Evolutionary conservation across 2,888 invertebrate species (phyloP).

Genomic region (Tachina lurida): DNA sequence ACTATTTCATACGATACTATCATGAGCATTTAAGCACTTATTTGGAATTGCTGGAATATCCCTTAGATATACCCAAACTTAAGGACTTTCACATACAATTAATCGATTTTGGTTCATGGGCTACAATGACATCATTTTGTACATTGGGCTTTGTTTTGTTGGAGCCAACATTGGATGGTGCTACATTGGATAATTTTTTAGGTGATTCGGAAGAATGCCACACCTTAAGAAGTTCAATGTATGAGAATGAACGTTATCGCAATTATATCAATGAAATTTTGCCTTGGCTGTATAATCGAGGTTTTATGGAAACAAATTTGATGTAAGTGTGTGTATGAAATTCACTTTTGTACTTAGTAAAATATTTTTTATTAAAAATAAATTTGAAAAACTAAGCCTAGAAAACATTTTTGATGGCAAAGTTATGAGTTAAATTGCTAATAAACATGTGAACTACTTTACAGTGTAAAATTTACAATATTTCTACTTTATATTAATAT

Average conservation of each 20-base stretch:
- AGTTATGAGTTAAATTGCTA: no score
- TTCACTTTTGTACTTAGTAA: background rate
- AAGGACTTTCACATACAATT: slow-evolving; percentile 76
- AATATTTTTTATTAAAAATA: background rate
- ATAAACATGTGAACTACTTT: no score
- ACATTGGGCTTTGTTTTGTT: slow-evolving; percentile 76
- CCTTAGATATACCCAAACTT: slow-evolving; percentile 75
- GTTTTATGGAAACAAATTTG: slow-evolving; percentile 74
- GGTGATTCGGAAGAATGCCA: slow-evolving; percentile 68
- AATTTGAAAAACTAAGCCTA: no score
- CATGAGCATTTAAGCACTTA: slow-evolving; percentile 77
- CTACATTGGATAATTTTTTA: slow-evolving; percentile 78
- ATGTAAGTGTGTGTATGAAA: slow-evolving; percentile 8
- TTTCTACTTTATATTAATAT: no score
- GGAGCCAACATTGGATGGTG: slow-evolving; percentile 76
- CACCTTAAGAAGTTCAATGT: slow-evolving; percentile 75
- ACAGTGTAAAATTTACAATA: no score
- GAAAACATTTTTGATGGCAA: no score
- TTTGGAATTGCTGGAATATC: slow-evolving; percentile 76
- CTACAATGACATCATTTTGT: slow-evolving; percentile 66
- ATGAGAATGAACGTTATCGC: slow-evolving; percentile 75
- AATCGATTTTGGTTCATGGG: slow-evolving; percentile 75
- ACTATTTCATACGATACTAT: slow-evolving; percentile 79
- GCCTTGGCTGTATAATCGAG: slow-evolving; percentile 79
- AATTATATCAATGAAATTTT: slow-evolving; percentile 75